These are phyloP conservation scores for Dolichomitus sp. DNA, from an alignment of 2,888 invertebrate species.

Conservation along the genomic window DNA sequence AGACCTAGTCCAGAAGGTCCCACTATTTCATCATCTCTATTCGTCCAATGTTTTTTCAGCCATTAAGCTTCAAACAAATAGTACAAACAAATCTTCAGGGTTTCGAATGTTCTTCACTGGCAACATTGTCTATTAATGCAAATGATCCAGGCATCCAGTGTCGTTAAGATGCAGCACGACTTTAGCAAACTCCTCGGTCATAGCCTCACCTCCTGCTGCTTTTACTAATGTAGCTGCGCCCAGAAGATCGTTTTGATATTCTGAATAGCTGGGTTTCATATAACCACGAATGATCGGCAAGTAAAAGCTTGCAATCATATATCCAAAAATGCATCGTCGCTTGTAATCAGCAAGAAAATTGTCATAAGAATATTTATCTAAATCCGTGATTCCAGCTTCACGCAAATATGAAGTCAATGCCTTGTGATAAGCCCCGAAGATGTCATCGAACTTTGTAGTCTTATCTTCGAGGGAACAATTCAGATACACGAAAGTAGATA, in stretches of 20 bases:
- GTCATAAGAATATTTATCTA: conserved; percentile 74
- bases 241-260: rapidly evolving
- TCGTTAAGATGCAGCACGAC: conserved; percentile 76
- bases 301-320: conserved; percentile 73
- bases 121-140: neutral
- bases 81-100: neutral
- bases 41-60: neutral
- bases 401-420: conserved; percentile 70
- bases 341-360: conserved; percentile 77
- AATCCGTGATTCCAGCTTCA: conserved; percentile 69
- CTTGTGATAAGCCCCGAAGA: conserved; percentile 77
- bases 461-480: conserved; percentile 55
- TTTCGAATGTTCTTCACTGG: neutral
- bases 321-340: conserved; percentile 75
- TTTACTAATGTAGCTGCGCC: rapidly evolving
- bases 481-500: conserved; percentile 78
- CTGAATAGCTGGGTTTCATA: rapidly evolving
- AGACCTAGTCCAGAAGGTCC: neutral
- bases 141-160: conserved; percentile 39
- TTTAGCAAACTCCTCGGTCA: conserved; percentile 75
- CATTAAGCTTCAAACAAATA: neutral
- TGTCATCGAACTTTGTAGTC: conserved; percentile 62
- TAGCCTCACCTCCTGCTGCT: conserved; percentile 73
- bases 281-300: conserved; percentile 63
- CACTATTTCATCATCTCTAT: neutral